Percentiles rank a stretch among this genome's conserved stretches.
phyloP scores from a whole-genome alignment of 2,113 vertebrate genomes.

The Pedionomus torquatus region DNA sequence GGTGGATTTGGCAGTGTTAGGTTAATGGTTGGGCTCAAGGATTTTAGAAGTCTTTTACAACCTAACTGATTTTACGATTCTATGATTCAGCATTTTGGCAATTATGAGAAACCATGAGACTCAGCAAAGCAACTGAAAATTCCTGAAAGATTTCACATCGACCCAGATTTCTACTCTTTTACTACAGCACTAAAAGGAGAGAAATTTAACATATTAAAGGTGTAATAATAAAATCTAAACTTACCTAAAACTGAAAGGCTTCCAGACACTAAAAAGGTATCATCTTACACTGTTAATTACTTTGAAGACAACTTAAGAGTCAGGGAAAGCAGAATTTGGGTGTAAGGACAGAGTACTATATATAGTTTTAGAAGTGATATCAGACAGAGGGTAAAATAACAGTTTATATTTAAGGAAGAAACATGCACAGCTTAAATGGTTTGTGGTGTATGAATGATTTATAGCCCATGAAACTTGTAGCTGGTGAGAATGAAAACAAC shows the following conservation, averaged over 20 bases:
- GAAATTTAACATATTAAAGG: neutral
- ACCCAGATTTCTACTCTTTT: neutral
- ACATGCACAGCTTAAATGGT: neutral
- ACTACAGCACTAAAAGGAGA: neutral
- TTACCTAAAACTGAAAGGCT: neutral
- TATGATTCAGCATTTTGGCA: neutral
- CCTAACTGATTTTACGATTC: neutral
- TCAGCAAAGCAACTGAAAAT: neutral
- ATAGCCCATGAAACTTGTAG: neutral
- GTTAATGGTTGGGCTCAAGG: neutral
- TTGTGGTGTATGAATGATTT: slow-evolving; percentile 6
- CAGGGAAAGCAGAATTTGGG: neutral
- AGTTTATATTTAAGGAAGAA: neutral
- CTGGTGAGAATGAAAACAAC: neutral
- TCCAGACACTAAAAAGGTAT: neutral
- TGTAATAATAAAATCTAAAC: neutral
- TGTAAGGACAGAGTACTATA: neutral
- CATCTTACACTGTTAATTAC: neutral
- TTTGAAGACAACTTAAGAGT: neutral
- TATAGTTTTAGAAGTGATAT: neutral
- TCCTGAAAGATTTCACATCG: neutral
- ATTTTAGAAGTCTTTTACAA: neutral
- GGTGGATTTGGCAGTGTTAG: neutral
- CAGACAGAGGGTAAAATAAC: neutral
- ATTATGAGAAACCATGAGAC: neutral